Conservation (phyloP, 2,797 vertebrate genomes). For the Florisuga fusca region DNA sequence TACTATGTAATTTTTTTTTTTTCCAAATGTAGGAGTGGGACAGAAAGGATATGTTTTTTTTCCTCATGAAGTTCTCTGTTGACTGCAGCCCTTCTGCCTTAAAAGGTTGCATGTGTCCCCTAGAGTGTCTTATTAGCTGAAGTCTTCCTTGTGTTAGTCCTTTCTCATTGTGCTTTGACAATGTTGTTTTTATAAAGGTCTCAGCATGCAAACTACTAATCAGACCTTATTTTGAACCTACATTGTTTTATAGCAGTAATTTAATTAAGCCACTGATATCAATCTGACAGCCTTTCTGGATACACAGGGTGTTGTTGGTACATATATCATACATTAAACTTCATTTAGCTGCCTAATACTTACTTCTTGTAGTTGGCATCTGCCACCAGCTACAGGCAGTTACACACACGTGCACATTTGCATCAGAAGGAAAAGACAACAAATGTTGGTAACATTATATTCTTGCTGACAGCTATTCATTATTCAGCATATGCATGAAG, state of each 20-base stretch:
- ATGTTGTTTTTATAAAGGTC: neutral
- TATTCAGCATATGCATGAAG: neutral
- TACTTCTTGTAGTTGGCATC: neutral
- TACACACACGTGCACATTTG: rapidly evolving
- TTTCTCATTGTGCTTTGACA: neutral
- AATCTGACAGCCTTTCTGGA: neutral
- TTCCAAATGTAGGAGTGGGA: neutral
- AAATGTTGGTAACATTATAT: neutral
- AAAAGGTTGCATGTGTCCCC: neutral
- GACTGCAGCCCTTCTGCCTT: too few relatives aligned
- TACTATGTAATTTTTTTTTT: neutral
- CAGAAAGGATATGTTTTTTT: neutral
- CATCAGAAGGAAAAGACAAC: neutral
- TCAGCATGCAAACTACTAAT: neutral
- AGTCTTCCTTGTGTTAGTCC: neutral
- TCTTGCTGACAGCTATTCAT: neutral
- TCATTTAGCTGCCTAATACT: neutral
- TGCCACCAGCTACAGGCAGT: neutral
- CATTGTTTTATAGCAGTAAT: neutral
- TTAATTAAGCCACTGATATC: conserved; percentile 5
- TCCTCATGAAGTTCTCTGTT: neutral
- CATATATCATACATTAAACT: neutral
- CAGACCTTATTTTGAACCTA: neutral
- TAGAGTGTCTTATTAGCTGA: neutral
- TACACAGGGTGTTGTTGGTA: neutral